Percentiles rank a stretch among this genome's conserved stretches.
Conservation (phyloP, 2,113 vertebrate genomes). For the Callipepla californica region DNA sequence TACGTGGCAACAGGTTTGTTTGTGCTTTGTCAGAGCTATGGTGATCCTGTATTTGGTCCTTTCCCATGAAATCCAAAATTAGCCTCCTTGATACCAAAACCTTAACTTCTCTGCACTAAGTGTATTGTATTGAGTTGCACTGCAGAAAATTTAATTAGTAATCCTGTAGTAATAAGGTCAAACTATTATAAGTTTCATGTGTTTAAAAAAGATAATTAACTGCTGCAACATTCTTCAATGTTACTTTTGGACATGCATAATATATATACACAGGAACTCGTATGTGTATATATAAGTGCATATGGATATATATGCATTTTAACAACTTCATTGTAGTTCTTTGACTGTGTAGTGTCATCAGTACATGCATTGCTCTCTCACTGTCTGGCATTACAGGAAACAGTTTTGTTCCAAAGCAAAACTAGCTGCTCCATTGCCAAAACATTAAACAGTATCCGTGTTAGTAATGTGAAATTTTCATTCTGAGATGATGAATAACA, state of each 20-base stretch:
- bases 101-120: constrained; percentile 83
- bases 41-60: constrained; percentile 80
- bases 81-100: constrained; percentile 79
- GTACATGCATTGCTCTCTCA: constrained; percentile 79
- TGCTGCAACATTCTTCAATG: constrained; percentile 77
- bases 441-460: constrained; percentile 74
- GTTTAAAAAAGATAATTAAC: too few relatives aligned
- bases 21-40: constrained; percentile 85
- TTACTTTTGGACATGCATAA: constrained; percentile 78
- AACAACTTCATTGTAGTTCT: constrained; percentile 77
- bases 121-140: constrained; percentile 83
- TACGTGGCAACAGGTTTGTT: constrained; percentile 77
- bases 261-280: constrained; percentile 27
- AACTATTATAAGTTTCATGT: constrained; percentile 72
- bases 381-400: constrained; percentile 79
- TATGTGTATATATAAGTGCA: constrained; percentile 74
- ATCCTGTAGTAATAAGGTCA: constrained; percentile 78
- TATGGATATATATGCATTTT: constrained; percentile 72
- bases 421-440: constrained; percentile 85
- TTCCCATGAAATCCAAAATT: constrained; percentile 76
- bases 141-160: constrained; percentile 80
- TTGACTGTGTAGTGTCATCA: constrained; percentile 79
- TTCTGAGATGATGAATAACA: constrained; percentile 55
- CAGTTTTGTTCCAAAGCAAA: constrained; percentile 74
- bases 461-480: constrained; percentile 71